These are phyloP conservation scores for Gavialis gangeticus DNA, from an alignment of 2,113 vertebrate species.

Conservation along the genomic window DNA sequence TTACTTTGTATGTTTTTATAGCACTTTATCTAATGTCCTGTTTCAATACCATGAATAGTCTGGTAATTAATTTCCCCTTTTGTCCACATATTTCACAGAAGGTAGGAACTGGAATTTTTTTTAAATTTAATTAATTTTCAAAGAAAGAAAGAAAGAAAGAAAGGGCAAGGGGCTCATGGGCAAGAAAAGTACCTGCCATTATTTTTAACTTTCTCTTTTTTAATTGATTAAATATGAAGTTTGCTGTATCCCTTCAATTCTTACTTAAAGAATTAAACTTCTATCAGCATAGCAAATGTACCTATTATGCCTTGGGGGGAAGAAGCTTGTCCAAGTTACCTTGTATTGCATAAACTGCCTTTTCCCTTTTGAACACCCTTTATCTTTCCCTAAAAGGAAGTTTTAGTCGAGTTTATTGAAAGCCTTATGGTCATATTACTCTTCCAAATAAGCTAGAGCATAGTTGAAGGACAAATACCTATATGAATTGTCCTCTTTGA, in stretches of 20 bases:
- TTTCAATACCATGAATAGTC: background rate
- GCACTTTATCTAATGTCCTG: background rate
- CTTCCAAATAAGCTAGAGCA: background rate
- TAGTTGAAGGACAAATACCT: background rate
- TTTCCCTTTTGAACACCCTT: background rate
- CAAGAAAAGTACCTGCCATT: background rate
- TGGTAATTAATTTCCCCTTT: background rate
- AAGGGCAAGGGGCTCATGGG: slow-evolving; percentile 14
- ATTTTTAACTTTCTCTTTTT: background rate
- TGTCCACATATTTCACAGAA: background rate
- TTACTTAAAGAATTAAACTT: slow-evolving; percentile 18
- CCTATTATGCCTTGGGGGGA: rapidly evolving
- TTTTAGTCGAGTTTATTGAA: background rate
- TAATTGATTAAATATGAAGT: background rate
- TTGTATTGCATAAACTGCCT: rapidly evolving
- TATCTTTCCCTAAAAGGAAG: background rate
- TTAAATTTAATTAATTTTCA: background rate
- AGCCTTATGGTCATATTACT: background rate
- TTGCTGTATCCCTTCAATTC: background rate
- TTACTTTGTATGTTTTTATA: background rate
- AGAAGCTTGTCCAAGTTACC: background rate
- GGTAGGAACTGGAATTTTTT: slow-evolving; percentile 14
- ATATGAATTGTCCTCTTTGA: background rate
- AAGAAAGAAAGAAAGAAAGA: background rate
- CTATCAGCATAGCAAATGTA: background rate